Conservation (phyloP, 2,113 vertebrate species). For the Planiliza haematocheilus region DNA sequence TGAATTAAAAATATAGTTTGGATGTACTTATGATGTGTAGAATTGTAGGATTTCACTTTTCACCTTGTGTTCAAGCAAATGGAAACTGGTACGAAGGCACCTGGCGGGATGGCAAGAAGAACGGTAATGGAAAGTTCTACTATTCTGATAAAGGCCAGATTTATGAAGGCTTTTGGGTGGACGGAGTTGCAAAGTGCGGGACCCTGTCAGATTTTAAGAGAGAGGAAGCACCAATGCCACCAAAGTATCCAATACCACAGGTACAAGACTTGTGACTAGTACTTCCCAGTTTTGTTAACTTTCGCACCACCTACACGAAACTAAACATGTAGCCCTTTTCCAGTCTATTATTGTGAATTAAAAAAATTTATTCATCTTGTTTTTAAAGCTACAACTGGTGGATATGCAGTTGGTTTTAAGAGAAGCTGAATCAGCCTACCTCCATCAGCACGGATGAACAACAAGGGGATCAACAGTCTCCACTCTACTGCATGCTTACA, state of each 20-base stretch:
- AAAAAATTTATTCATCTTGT: conserved; percentile 29
- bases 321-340: background rate
- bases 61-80: conserved; percentile 76
- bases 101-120: conserved; percentile 90
- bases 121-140: conserved; percentile 87
- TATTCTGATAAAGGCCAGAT: conserved; percentile 87
- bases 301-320: background rate
- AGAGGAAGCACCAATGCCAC: conserved; percentile 78
- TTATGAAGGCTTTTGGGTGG: conserved; percentile 90
- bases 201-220: conserved; percentile 86
- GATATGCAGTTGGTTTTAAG: conserved; percentile 76
- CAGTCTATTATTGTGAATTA: background rate
- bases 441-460: conserved; percentile 6
- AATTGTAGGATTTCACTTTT: background rate
- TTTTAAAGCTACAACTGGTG: conserved; percentile 83
- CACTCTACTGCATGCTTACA: background rate
- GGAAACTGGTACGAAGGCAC: conserved; percentile 89
- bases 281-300: background rate
- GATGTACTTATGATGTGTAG: background rate
- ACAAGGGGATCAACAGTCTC: conserved; percentile 22
- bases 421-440: conserved; percentile 56
- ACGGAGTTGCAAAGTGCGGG: conserved; percentile 88
- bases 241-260: conserved; percentile 89
- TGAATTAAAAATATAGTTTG: conserved; percentile 4
- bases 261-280: conserved; percentile 71